These are phyloP conservation scores for Drosophila infuscata DNA, from an alignment of 2,888 invertebrate genomes.

Conservation along the genomic window DNA sequence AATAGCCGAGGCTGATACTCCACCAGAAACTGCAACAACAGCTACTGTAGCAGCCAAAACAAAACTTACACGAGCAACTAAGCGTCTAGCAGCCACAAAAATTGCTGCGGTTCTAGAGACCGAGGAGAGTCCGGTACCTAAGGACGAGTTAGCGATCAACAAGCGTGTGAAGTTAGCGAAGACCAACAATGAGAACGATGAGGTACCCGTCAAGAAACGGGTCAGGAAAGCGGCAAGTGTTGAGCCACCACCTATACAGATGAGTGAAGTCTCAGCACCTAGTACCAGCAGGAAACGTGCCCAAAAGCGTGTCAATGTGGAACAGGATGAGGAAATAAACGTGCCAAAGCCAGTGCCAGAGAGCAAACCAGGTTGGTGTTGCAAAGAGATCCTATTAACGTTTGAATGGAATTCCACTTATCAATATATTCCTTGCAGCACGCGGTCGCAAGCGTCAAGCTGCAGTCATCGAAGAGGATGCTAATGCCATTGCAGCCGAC, in stretches of 20 bases:
- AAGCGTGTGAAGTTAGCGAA: conserved; percentile 46
- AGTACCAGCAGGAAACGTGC: conserved; percentile 50
- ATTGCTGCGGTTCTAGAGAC: conserved; percentile 51
- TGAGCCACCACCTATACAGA: conserved; percentile 4
- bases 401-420: not conserved
- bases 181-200: conserved; percentile 28
- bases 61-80: conserved; percentile 53
- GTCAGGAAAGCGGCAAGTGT: conserved; percentile 45
- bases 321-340: conserved; percentile 22
- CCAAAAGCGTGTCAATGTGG: conserved; percentile 29
- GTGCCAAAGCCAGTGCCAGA: conserved; percentile 18
- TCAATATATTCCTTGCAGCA: conserved; percentile 28
- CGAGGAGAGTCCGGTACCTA: conserved; percentile 19
- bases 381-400: not conserved
- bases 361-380: conserved; percentile 46
- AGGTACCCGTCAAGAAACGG: conserved; percentile 42
- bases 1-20: conserved; percentile 11
- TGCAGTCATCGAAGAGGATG: conserved; percentile 26
- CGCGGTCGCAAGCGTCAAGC: conserved; percentile 77
- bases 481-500: conserved; percentile 32
- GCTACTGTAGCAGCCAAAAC: not conserved
- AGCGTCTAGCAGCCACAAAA: conserved; percentile 61
- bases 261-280: conserved; percentile 2
- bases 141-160: conserved; percentile 7
- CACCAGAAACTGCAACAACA: not conserved